Base-by-base conservation (phyloP, 2,113 vertebrate species). In the Thoracochromis brauschi region DNA sequence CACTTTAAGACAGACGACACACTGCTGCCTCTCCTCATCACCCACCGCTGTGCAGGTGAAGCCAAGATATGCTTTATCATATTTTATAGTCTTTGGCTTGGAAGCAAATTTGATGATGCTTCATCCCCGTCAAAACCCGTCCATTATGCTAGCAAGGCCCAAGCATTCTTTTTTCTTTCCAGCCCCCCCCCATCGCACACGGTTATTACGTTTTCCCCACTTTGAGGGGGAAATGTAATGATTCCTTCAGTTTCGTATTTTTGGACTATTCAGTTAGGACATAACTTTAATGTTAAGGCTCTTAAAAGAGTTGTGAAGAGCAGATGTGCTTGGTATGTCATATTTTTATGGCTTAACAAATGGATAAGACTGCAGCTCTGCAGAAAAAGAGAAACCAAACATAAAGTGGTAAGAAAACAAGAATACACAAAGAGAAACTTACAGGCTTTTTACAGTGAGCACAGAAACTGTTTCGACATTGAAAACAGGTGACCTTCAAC, bases 391-490 rank as follows among this genome's bases (percentile, higher is more conserved):
- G 26, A 75, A 75, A 75, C 42, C 42, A 75, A 29, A 29, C 16
- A 53, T 29, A 21, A 35, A 35, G 19, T 13, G 31, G 29, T 21
- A 21, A 6, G 40, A 75, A 73, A 47, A 45, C 40, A 45, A 75
- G 19, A 38, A 8, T n/a, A 11, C 19, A 6, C 2, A 78, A 3
- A 63, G 17, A 57, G 5, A 83, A 12, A 96, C 97, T 96, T 79
- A 98, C 98, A 89, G 97, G 97, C 73, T 97, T 97, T 89, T 97
- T 98, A 94, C 98, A 98, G 85, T 97, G 96, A 84, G 97, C 96
- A 49, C 98, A 98, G 95, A 98, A 98, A 92, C 97, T 97, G 85
- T 97, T 97, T 11, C 93, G 94, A 86, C 98, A 98, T 96, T 80
- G 96, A 91, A 96, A 96, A 29, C 98, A 98, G 4, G 97, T 97